Base-by-base conservation (phyloP, 2,113 vertebrate genomes). In the Pao palembangensis region DNA sequence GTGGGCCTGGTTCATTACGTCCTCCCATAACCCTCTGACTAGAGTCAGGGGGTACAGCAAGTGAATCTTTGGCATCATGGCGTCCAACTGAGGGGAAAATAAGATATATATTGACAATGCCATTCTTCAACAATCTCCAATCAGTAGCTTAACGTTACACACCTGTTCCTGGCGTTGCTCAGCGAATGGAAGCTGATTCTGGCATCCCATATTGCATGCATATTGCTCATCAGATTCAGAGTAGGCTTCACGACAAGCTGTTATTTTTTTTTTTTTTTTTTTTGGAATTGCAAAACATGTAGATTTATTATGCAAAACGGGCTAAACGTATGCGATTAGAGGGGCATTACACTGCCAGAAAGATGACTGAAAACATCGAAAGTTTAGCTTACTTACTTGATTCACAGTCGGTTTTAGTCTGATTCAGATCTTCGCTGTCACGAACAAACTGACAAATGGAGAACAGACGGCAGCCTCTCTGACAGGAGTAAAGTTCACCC, bases 401-500 rank as follows among this genome's bases (percentile, higher is more conserved):
- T 81, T 98, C 94, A 47, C 97, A 99, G 57, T 98, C 96, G 58
- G 88, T 51, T 56, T 94, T 96, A 70, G 96, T 99, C 55, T 91
- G 92, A 69, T 99, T 98, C 78, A 99, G 83, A 17, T 98, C 95
- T 0, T 91, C 91, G 61, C 90, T 92, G 58, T 98, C 96, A 1
- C 94, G 92, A 69, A 98, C 97, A 76, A 99, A 98, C 79, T 98
- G 96, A 48, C 97, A 99, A 81, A 99, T 98, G 63, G 96, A 98
- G 83, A 98, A 99, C 3, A 99, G 93, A 4, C 97, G 93, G 76
- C 97, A 99, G 58, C 97, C 97, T 79, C 97, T 91, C 86, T 97
- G 94, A 84, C 97, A 99, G 10, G 96, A 95, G 0, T 92, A 98
- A 8, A 99, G 90, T 52, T 98, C 95, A 64, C 95, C 95, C 76